Conservation (phyloP, 2,113 vertebrate genomes). For the Centropristis striata region DNA sequence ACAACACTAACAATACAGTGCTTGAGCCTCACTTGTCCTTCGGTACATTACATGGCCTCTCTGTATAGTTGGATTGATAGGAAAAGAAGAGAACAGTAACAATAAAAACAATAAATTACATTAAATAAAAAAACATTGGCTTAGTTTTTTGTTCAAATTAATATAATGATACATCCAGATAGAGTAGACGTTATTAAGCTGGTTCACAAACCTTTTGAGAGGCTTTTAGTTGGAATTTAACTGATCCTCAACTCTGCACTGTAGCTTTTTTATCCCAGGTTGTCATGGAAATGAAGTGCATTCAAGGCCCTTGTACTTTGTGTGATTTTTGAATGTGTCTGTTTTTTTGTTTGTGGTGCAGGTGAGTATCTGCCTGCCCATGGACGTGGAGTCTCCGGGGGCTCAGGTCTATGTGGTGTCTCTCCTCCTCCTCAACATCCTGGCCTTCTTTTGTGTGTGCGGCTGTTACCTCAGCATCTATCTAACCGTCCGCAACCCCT, state of each 20-base stretch:
- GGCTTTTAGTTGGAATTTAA: not conserved
- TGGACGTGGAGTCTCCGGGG: constrained; percentile 91
- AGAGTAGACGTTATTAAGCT: too few species aligned
- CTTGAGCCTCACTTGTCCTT: too few species aligned
- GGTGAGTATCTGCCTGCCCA: constrained; percentile 96
- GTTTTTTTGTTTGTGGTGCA: constrained; percentile 25
- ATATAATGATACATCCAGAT: too few species aligned
- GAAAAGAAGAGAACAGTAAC: too few species aligned
- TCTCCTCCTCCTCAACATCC: constrained; percentile 92
- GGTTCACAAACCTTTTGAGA: too few species aligned
- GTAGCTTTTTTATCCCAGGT: not conserved
- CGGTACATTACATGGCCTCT: too few species aligned
- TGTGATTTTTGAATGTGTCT: not conserved
- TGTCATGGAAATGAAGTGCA: not conserved
- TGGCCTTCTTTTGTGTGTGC: constrained; percentile 93
- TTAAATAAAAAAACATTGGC: too few species aligned
- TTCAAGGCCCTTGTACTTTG: not conserved
- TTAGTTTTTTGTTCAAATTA: too few species aligned
- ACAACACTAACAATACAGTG: too few species aligned
- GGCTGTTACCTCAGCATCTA: constrained; percentile 95
- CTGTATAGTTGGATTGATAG: too few species aligned
- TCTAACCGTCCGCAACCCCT: constrained; percentile 91
- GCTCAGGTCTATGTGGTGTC: constrained; percentile 92
- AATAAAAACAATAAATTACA: too few species aligned
- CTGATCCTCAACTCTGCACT: not conserved